phyloP scores from a whole-genome alignment of 2,888 invertebrate genomes.

The Athrips mouffetella region DNA sequence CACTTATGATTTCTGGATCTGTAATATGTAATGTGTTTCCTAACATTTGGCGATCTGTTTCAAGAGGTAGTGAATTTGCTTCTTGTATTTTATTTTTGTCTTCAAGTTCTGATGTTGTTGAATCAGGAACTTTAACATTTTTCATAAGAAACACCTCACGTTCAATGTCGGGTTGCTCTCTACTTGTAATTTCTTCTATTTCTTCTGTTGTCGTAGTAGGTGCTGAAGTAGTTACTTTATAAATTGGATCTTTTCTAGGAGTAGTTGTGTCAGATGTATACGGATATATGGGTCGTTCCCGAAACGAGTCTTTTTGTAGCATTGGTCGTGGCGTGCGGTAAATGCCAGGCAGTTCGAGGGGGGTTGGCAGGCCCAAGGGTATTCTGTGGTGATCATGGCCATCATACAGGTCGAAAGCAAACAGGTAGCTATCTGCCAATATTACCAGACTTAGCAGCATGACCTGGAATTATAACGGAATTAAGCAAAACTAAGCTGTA shows the following conservation, averaged over 20 bases:
- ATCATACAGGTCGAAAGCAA: constrained; percentile 2
- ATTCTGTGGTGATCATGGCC: neutral
- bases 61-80: neutral
- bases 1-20: too few species aligned
- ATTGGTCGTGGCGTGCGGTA: neutral
- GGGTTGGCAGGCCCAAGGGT: neutral
- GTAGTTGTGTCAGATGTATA: neutral
- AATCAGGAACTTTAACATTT: neutral
- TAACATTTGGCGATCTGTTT: neutral
- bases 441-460: constrained; percentile 2
- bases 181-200: neutral
- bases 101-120: neutral
- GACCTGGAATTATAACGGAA: neutral
- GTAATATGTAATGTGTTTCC: too few species aligned
- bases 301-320: neutral
- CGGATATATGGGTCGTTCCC: neutral
- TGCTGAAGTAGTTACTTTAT: neutral
- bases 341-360: neutral
- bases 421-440: constrained; percentile 6
- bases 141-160: constrained; percentile 2
- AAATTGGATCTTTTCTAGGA: neutral
- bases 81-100: neutral
- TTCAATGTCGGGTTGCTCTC: neutral
- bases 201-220: neutral
- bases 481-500: too few species aligned